Evolutionary conservation across 2,888 invertebrate genomes (phyloP).

Genomic region (Spilosoma lubricipeda): DNA sequence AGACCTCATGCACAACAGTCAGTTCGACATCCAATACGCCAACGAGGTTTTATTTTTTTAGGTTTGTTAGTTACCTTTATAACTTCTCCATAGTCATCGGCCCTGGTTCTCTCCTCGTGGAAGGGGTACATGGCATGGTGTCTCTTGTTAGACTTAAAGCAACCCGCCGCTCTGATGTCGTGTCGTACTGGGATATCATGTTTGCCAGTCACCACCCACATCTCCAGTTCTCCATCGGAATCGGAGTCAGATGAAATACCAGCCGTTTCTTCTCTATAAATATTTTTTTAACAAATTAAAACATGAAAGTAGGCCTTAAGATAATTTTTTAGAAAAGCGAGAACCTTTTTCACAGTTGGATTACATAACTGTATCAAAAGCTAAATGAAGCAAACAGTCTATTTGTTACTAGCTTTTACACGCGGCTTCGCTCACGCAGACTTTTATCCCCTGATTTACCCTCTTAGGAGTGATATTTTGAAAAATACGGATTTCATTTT

Average conservation of each 20-base stretch:
- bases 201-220: conserved; percentile 93
- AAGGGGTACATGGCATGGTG: conserved; percentile 99
- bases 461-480: too few relatives aligned
- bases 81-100: conserved; percentile 98
- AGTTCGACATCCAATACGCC: too few relatives aligned
- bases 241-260: conserved; percentile 92
- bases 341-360: background rate
- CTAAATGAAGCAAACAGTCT: background rate
- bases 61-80: conserved; percentile 86
- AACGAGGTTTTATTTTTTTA: background rate
- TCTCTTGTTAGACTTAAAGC: conserved; percentile 90
- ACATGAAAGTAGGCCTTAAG: background rate
- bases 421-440: too few relatives aligned
- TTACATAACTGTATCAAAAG: background rate
- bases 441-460: too few relatives aligned
- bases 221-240: conserved; percentile 93
- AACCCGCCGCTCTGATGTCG: conserved; percentile 83
- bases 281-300: background rate
- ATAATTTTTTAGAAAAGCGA: background rate
- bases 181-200: conserved; percentile 96
- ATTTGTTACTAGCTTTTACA: too few relatives aligned
- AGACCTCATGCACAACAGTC: too few relatives aligned
- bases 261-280: conserved; percentile 87
- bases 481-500: too few relatives aligned
- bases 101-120: conserved; percentile 95